Conservation (phyloP, 2,888 invertebrate species). For the Dolomedes plantarius region DNA sequence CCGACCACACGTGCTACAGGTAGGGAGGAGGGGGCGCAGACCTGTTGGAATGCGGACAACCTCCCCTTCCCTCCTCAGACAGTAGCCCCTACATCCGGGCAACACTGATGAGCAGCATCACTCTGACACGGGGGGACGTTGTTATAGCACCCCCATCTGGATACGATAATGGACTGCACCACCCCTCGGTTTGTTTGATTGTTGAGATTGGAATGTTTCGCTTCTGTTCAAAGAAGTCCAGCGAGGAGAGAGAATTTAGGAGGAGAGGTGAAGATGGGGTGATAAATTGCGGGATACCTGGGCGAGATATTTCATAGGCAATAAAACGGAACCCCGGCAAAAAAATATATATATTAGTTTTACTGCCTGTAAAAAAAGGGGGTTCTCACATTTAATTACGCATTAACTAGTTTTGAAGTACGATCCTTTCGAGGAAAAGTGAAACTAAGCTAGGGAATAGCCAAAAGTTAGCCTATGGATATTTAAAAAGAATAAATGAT, state of each 20-base stretch:
- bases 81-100: slow-evolving; percentile 68
- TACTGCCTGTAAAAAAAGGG: too few relatives aligned
- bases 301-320: background rate
- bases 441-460: too few relatives aligned
- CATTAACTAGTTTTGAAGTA: too few relatives aligned
- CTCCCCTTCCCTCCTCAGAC: slow-evolving; percentile 30
- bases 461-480: too few relatives aligned
- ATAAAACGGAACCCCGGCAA: too few relatives aligned
- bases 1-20: slow-evolving; percentile 57
- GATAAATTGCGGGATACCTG: background rate
- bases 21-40: slow-evolving; percentile 10
- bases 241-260: too few relatives aligned
- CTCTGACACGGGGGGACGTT: slow-evolving; percentile 42
- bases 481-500: too few relatives aligned
- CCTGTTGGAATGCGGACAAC: slow-evolving; percentile 60
- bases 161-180: slow-evolving; percentile 6
- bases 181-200: slow-evolving; percentile 14
- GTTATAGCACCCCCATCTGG: background rate
- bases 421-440: too few relatives aligned
- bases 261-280: background rate
- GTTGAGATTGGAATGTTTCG: slow-evolving; percentile 2
- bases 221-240: background rate
- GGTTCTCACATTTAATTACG: too few relatives aligned
- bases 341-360: too few relatives aligned
- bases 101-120: slow-evolving; percentile 42